phyloP scores from a whole-genome alignment of 2,113 vertebrate species.

The Stegostoma tigrinum region DNA sequence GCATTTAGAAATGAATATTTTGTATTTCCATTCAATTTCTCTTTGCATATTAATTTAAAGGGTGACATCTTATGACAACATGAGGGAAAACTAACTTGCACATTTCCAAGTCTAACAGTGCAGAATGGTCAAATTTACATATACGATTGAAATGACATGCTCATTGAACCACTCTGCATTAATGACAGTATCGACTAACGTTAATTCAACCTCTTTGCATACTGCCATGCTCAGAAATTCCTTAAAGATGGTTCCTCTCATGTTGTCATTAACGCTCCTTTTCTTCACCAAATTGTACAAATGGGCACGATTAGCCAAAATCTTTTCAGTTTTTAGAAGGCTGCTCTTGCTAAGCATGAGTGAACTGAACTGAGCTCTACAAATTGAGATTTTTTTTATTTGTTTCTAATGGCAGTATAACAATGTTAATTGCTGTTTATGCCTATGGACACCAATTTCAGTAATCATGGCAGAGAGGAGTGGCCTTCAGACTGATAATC shows the following conservation, averaged over 20 bases:
- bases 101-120: neutral
- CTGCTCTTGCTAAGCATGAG: neutral
- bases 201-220: conserved; percentile 20
- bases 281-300: neutral
- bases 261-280: neutral
- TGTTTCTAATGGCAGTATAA: too few relatives aligned
- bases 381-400: neutral
- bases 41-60: neutral
- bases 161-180: conserved; percentile 28
- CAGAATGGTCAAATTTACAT: conserved; percentile 1
- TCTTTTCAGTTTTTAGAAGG: neutral
- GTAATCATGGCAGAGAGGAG: neutral
- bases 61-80: neutral
- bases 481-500: neutral
- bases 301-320: neutral
- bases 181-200: conserved; percentile 32
- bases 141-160: conserved; percentile 36
- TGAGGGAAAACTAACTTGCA: neutral
- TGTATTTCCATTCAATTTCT: neutral
- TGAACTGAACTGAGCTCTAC: neutral
- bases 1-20: neutral
- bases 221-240: neutral
- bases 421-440: neutral
- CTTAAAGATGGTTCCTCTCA: neutral
- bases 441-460: neutral